These are phyloP conservation scores for Oryzias sinensis DNA, from an alignment of 2,797 vertebrate genomes.

Conservation along the genomic window DNA sequence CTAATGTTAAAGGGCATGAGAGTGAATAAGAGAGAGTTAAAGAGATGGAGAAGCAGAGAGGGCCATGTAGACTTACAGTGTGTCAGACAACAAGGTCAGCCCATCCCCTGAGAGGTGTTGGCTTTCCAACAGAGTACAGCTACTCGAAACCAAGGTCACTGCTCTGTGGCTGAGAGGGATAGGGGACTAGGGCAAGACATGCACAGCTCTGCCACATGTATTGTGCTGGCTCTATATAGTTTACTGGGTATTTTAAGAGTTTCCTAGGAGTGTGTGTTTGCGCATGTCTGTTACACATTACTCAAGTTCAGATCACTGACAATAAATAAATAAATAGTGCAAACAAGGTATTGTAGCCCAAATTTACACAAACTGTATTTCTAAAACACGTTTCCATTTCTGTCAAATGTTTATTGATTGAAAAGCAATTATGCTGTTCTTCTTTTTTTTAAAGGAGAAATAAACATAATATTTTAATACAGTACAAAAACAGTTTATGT, in stretches of 20 bases:
- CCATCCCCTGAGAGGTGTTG: slow-evolving; percentile 79
- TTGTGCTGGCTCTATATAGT: slow-evolving; percentile 11
- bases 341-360: slow-evolving; percentile 23
- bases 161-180: slow-evolving; percentile 62
- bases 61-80: slow-evolving; percentile 62
- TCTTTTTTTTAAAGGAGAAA: too few relatives aligned
- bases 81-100: slow-evolving; percentile 77
- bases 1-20: slow-evolving; percentile 25
- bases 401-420: too few relatives aligned
- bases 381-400: slow-evolving; percentile 12
- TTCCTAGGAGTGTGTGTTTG: not conserved
- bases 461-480: too few relatives aligned
- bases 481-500: too few relatives aligned
- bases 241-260: slow-evolving; percentile 5
- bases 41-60: slow-evolving; percentile 30
- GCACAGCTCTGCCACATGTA: slow-evolving; percentile 41
- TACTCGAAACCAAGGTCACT: slow-evolving; percentile 81
- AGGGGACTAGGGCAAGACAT: slow-evolving; percentile 53
- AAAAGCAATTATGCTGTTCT: too few relatives aligned
- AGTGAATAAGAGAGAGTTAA: slow-evolving; percentile 25
- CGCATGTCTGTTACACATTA: slow-evolving; percentile 8
- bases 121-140: slow-evolving; percentile 75
- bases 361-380: slow-evolving; percentile 66
- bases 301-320: slow-evolving; percentile 43
- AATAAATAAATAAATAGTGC: slow-evolving; percentile 40